Base-by-base conservation (phyloP, 2,888 invertebrate species). In the Palloptera scutellata region DNA sequence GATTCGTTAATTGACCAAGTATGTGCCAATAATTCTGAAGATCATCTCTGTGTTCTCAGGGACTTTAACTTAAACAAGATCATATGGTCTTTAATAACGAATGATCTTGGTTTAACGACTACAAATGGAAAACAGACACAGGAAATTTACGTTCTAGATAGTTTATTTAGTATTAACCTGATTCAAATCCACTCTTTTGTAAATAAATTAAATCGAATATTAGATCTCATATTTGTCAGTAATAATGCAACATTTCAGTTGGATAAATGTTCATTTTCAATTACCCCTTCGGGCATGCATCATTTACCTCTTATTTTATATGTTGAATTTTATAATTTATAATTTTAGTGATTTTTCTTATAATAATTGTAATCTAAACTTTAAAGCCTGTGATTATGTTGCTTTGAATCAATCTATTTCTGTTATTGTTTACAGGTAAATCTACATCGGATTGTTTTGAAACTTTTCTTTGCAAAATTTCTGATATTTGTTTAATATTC, bases 1-100 rank as follows among this genome's bases (percentile, higher is more conserved):
- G 59, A 67, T 63, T 65, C 53, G 40, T n/a, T 57, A 48, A n/a
- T 67, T 67, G 54, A 68, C 67, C 73, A 71, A 12, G 10, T 58
- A 17, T 62, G 19, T 42, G 52, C 54, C 1, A 12, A 19, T 5
- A 54, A 19, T 30, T 5, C 19, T 13, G 54, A 54, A 4, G 30
- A 30, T 30, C 30, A 30, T 30, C 30, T 30, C 6, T 30, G 30
- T 30, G 30, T 6, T 30, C 30, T 30, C 6, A 6, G 30, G 2
- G 48, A 13, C 48, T 48, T 15, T 48, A 13, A 48, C 8, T 3
- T 48, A 48, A 48, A 15, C 8, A 48, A 48, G 13, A 48, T 48
- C 4, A 8, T n/a, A 3, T 48, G 13, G 48, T 48, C 30, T 6
- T 6, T 4, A 30, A 4, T 30, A 30, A 30, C 30, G 30, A 30